Percentiles rank a stretch among this genome's conserved stretches.
phyloP scores from a whole-genome alignment of 1,140 invertebrate genomes.

The Himalopsyche phryganea region DNA sequence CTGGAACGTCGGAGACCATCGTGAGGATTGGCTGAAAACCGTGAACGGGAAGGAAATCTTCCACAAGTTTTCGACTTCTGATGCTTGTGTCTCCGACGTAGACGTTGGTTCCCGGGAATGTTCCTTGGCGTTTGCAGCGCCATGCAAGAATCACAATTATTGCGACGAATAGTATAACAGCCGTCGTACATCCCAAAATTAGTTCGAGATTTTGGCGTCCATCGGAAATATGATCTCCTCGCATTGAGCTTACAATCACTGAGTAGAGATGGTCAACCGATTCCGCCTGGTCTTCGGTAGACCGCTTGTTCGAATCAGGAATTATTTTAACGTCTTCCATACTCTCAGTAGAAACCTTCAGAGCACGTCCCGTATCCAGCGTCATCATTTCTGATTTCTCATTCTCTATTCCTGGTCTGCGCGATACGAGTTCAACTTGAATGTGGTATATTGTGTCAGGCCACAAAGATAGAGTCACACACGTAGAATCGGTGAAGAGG shows the following conservation, averaged over 20 bases:
- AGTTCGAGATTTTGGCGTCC: slow-evolving; percentile 53
- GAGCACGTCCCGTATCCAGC: slow-evolving; percentile 57
- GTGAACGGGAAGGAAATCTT: slow-evolving; percentile 53
- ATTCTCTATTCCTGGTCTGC: slow-evolving; percentile 56
- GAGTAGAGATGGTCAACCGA: slow-evolving; percentile 55
- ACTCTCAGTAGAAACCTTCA: slow-evolving; percentile 58
- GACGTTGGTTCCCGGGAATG: slow-evolving; percentile 56
- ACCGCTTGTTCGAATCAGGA: slow-evolving; percentile 37
- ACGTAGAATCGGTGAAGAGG: slow-evolving; percentile 74
- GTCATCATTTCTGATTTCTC: slow-evolving; percentile 61
- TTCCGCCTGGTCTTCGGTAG: slow-evolving; percentile 37
- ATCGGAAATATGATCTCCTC: slow-evolving; percentile 52
- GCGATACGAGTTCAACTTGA: slow-evolving; percentile 64
- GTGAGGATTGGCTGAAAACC: slow-evolving; percentile 58
- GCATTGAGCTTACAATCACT: slow-evolving; percentile 56
- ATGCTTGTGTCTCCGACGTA: slow-evolving; percentile 55
- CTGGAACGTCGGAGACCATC: slow-evolving; percentile 42
- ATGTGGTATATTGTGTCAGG: slow-evolving; percentile 77
- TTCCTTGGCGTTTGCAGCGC: slow-evolving; percentile 52
- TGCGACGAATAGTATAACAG: slow-evolving; percentile 54
- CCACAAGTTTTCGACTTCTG: slow-evolving; percentile 55
- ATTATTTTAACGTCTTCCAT: slow-evolving; percentile 55
- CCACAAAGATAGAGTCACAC: slow-evolving; percentile 73
- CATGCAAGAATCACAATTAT: slow-evolving; percentile 51
- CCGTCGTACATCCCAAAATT: slow-evolving; percentile 52